Evolutionary conservation across 2,797 vertebrate genomes (phyloP).

Genomic region (Chelon auratus): DNA sequence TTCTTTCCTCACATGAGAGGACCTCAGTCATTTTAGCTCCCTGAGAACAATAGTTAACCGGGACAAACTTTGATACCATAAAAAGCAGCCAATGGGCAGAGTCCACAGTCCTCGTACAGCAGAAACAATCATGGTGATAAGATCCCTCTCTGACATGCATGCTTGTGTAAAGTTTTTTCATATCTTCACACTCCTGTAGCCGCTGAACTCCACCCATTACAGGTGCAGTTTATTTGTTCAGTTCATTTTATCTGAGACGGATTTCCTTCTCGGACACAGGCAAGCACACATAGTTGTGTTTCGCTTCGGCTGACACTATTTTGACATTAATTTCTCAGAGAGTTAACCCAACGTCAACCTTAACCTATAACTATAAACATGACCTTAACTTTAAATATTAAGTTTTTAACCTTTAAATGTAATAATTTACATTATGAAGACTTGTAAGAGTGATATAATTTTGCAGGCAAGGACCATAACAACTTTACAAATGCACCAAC

Average conservation of each 20-base stretch:
- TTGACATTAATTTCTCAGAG: neutral
- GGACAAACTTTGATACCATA: conserved; percentile 51
- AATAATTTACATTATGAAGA: too few relatives aligned
- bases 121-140: conserved; percentile 15
- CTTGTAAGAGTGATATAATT: too few relatives aligned
- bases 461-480: too few relatives aligned
- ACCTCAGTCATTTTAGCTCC: conserved; percentile 7
- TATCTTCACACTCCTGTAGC: neutral
- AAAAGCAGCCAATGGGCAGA: conserved; percentile 21
- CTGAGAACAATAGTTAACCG: conserved; percentile 17
- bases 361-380: too few relatives aligned
- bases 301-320: neutral
- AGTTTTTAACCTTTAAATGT: too few relatives aligned
- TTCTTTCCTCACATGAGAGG: conserved; percentile 16
- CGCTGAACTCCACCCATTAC: too few relatives aligned
- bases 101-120: conserved; percentile 3
- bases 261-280: neutral
- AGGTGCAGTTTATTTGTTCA: neutral
- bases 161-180: neutral
- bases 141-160: neutral
- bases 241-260: neutral
- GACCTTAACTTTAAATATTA: too few relatives aligned
- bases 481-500: too few relatives aligned
- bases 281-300: neutral
- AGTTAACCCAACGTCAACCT: too few relatives aligned